A percentile compares a stretch with the other conserved stretches of the same genome.
These are phyloP conservation scores for Oopsacas minuta DNA, from an alignment of 37 sponge, comb jelly and placozoan genomes.

Conservation along the genomic window DNA sequence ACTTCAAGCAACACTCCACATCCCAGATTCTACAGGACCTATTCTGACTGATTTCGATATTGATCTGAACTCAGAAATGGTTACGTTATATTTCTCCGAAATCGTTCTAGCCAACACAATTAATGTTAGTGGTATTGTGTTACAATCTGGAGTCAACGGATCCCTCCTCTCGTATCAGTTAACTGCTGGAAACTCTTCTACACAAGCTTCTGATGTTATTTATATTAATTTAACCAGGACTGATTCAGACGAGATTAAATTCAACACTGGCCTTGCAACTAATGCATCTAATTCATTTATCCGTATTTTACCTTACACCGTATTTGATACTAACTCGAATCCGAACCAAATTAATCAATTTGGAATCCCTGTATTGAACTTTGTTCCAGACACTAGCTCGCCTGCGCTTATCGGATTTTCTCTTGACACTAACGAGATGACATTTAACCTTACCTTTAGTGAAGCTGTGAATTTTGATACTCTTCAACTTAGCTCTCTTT, in stretches of 20 bases:
- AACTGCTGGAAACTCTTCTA: neutral
- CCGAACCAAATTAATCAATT: conserved; percentile 1
- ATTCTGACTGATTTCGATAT: conserved; percentile 46
- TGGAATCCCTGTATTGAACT: neutral
- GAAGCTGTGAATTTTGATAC: conserved; percentile 44
- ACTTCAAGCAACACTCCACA: conserved; percentile 18
- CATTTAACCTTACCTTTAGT: conserved; percentile 29
- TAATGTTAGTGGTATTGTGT: conserved; percentile 11
- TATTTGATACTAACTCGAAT: neutral
- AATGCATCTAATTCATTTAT: neutral
- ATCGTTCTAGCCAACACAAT: conserved; percentile 29
- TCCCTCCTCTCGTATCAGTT: neutral
- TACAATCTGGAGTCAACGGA: conserved; percentile 29
- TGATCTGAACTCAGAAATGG: conserved; percentile 45
- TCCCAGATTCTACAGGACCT: conserved; percentile 49
- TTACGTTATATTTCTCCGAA: conserved; percentile 63
- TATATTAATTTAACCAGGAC: neutral
- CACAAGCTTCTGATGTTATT: neutral
- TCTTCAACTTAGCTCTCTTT: neutral
- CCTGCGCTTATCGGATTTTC: neutral
- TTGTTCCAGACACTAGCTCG: neutral
- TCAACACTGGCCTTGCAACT: neutral
- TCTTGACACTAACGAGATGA: neutral
- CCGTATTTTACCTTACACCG: neutral
- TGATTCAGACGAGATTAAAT: neutral